phyloP scores from a whole-genome alignment of 2,797 vertebrate species.

The Thamnophis elegans region DNA sequence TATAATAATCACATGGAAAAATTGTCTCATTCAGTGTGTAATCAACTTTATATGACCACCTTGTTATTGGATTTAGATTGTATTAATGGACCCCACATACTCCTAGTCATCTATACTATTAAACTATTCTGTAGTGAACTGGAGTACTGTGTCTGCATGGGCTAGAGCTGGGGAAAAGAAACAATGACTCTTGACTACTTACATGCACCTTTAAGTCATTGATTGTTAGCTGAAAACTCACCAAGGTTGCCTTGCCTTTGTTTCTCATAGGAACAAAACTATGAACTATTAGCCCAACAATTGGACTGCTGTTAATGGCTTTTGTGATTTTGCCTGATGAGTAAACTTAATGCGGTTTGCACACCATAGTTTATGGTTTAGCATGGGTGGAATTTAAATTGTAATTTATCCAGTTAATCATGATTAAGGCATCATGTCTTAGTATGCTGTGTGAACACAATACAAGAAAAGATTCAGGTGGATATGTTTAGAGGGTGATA shows the following conservation, averaged over 20 bases:
- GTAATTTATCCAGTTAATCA: neutral
- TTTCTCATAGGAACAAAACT: neutral
- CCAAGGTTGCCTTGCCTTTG: neutral
- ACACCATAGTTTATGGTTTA: neutral
- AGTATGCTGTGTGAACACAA: neutral
- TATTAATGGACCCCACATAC: neutral
- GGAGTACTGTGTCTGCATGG: neutral
- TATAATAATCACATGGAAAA: neutral
- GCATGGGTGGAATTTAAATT: neutral
- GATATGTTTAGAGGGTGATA: neutral
- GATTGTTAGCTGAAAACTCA: neutral
- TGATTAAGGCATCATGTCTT: neutral
- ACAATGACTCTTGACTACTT: neutral
- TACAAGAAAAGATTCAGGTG: neutral
- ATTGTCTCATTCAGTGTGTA: neutral
- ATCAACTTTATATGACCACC: neutral
- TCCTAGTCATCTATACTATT: neutral
- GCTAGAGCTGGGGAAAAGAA: neutral
- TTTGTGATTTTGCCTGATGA: neutral
- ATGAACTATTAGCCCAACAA: neutral
- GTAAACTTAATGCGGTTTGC: neutral
- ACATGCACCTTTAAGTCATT: neutral
- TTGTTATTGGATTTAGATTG: neutral
- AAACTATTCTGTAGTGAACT: neutral
- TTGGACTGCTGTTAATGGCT: neutral